Conservation (phyloP, 2,797 vertebrate species). For the Chaenodraco wilsoni region DNA sequence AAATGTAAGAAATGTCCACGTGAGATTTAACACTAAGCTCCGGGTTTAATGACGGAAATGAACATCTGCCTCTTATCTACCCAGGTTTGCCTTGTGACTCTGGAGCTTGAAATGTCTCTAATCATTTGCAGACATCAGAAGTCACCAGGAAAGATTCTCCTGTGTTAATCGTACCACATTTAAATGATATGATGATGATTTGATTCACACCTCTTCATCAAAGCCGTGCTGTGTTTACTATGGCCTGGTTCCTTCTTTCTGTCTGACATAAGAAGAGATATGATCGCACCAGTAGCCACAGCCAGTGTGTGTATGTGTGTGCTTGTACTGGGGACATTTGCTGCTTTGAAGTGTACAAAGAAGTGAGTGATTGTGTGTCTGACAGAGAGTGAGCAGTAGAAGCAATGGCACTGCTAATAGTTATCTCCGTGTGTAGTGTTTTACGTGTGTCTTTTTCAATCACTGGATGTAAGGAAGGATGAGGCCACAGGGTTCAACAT, state of each 20-base stretch:
- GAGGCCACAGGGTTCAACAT: constrained; percentile 19
- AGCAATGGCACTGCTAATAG: not conserved
- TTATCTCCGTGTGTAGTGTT: constrained; percentile 8
- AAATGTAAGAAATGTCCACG: not conserved
- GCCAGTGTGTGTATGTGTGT: constrained; percentile 3
- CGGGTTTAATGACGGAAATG: not conserved
- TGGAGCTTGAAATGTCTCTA: constrained; percentile 12
- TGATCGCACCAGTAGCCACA: constrained; percentile 29
- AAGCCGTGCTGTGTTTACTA: constrained; percentile 20
- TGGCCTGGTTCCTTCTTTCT: constrained; percentile 31
- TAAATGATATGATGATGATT: constrained; percentile 2
- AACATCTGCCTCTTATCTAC: constrained; percentile 4
- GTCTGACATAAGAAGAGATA: constrained; percentile 17
- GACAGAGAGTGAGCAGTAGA: not conserved
- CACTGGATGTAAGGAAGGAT: constrained; percentile 11
- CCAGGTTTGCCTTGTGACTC: not conserved
- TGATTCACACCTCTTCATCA: constrained; percentile 46
- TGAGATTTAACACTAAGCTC: not conserved
- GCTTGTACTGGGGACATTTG: not conserved
- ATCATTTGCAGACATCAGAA: constrained; percentile 11
- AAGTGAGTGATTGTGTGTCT: constrained; percentile 24
- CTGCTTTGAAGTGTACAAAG: constrained; percentile 6
- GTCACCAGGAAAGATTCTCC: not conserved
- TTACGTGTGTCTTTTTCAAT: constrained; percentile 53
- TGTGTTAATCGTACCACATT: constrained; percentile 9